Evolutionary conservation across 2,888 invertebrate species (phyloP).

Genomic region (Gastracanthus pulcherrimus): DNA sequence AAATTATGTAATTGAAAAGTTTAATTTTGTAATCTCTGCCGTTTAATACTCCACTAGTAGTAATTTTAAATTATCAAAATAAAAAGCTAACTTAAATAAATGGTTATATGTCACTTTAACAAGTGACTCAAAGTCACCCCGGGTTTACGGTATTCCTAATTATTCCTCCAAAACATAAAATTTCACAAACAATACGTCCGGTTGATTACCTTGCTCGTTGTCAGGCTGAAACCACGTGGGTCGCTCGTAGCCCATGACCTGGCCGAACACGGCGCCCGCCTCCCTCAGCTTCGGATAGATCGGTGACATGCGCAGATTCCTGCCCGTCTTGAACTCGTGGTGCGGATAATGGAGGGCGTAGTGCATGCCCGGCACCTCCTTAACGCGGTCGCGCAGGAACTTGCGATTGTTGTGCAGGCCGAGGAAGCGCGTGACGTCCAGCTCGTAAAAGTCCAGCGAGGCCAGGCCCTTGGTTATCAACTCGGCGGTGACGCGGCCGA

Average conservation of each 20-base stretch:
- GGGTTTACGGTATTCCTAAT: no score
- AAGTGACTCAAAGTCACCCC: no score
- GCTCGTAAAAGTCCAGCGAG: slow-evolving; percentile 90
- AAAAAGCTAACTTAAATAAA: no score
- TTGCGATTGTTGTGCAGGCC: slow-evolving; percentile 96
- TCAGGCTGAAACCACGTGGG: slow-evolving; percentile 92
- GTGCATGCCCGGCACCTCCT: slow-evolving; percentile 94
- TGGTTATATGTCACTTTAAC: no score
- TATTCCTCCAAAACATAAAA: no score
- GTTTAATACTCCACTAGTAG: no score
- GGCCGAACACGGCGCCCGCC: slow-evolving; percentile 96
- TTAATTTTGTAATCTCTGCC: no score
- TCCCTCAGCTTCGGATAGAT: slow-evolving; percentile 94
- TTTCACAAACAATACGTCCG: no score
- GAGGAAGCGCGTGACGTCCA: slow-evolving; percentile 93
- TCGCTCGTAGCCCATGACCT: slow-evolving; percentile 98
- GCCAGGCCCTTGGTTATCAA: slow-evolving; percentile 91
- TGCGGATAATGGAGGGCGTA: slow-evolving; percentile 91
- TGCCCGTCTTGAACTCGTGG: slow-evolving; percentile 91
- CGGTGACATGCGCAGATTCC: slow-evolving; percentile 95
- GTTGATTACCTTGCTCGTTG: slow-evolving; percentile 77
- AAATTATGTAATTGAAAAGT: no score
- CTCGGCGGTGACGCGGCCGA: slow-evolving; percentile 94
- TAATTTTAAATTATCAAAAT: no score
- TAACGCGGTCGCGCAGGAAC: slow-evolving; percentile 93